Evolutionary conservation across 2,888 invertebrate genomes (phyloP).

Genomic region (Peribatodes rhomboidaria): DNA sequence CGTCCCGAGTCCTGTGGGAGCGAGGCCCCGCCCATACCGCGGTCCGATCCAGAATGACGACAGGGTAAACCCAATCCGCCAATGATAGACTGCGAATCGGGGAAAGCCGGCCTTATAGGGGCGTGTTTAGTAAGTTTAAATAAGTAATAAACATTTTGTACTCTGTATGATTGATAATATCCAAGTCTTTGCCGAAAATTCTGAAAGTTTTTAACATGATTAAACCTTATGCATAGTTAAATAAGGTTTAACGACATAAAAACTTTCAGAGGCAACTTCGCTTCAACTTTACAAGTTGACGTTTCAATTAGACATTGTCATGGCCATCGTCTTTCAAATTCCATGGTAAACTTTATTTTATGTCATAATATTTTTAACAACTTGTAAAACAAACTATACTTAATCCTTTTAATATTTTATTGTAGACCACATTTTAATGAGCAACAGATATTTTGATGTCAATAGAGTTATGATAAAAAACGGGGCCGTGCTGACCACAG

Average conservation of each 20-base stretch:
- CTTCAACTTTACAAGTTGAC: too few relatives aligned
- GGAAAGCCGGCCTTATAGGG: slow-evolving; percentile 59
- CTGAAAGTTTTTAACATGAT: too few relatives aligned
- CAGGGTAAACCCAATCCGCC: slow-evolving; percentile 61
- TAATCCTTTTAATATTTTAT: too few relatives aligned
- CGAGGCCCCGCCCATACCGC: slow-evolving; percentile 60
- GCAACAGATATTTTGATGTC: slow-evolving; percentile 1
- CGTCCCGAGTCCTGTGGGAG: slow-evolving; percentile 56
- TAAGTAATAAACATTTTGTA: background rate
- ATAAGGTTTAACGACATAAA: too few relatives aligned
- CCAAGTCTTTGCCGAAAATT: too few relatives aligned
- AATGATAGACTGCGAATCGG: slow-evolving; percentile 55
- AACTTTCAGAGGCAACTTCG: too few relatives aligned
- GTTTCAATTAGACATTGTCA: background rate
- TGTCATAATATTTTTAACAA: background rate
- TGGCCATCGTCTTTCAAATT: background rate
- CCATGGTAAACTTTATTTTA: background rate
- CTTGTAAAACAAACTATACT: background rate
- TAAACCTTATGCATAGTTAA: too few relatives aligned
- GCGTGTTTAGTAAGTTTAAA: slow-evolving; percentile 49
- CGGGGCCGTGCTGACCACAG: slow-evolving; percentile 57
- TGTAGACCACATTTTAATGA: slow-evolving; percentile 5
- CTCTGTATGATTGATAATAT: too few relatives aligned
- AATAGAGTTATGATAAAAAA: slow-evolving; percentile 60
- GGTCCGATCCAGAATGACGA: slow-evolving; percentile 58